Percentiles rank a stretch among this genome's conserved stretches.
Conservation (phyloP, 2,113 vertebrate genomes). For the Caranx ignobilis region DNA sequence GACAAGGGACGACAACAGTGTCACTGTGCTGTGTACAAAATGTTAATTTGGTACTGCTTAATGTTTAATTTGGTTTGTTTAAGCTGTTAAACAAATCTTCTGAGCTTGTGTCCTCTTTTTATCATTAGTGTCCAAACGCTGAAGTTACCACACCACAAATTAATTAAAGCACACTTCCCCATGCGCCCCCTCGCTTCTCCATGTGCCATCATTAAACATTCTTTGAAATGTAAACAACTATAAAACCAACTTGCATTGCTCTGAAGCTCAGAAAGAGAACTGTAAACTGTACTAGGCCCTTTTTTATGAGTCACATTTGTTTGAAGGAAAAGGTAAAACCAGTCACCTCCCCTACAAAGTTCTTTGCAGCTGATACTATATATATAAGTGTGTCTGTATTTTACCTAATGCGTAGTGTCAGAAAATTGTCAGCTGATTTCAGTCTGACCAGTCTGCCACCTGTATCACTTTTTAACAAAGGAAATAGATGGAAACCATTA, state of each 20-base stretch:
- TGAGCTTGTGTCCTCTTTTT: conserved; percentile 47
- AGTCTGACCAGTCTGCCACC: background rate
- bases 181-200: conserved; percentile 27
- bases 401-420: background rate
- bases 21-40: conserved; percentile 41
- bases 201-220: conserved; percentile 60
- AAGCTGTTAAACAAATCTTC: conserved; percentile 57
- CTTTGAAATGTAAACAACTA: conserved; percentile 70
- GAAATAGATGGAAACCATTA: conserved; percentile 1
- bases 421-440: background rate
- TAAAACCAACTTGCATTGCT: conserved; percentile 49
- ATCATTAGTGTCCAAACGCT: conserved; percentile 50
- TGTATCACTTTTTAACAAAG: background rate
- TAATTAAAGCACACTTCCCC: conserved; percentile 52
- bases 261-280: conserved; percentile 8
- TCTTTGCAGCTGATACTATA: background rate
- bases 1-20: background rate
- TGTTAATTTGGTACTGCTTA: conserved; percentile 29
- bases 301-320: conserved; percentile 31
- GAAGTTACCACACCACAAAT: conserved; percentile 50
- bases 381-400: background rate
- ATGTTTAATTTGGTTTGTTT: conserved; percentile 63
- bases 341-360: background rate
- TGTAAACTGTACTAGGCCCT: background rate
- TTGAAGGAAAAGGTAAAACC: conserved; percentile 13